A percentile compares a stretch with the other conserved stretches of the same genome.
phyloP scores from a whole-genome alignment of 2,797 vertebrate species.

The Anabacerthia variegaticeps region DNA sequence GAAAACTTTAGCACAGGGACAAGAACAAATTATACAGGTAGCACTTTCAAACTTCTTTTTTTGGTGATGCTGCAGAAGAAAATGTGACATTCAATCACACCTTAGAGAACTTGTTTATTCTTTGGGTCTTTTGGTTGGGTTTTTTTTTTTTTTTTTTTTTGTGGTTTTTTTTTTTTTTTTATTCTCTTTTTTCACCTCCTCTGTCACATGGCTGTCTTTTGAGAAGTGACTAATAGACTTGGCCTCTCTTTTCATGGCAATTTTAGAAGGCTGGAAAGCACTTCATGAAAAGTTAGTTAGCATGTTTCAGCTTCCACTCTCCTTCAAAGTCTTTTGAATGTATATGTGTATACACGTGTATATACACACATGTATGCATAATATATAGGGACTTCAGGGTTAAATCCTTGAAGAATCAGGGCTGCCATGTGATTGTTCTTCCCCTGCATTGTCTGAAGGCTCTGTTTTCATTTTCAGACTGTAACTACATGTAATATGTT shows the following conservation, averaged over 20 bases:
- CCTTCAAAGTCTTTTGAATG: neutral
- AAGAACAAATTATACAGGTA: neutral
- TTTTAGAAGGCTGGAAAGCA: neutral
- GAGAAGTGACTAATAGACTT: neutral
- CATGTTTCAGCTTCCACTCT: neutral
- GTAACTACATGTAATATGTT: neutral
- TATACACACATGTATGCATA: neutral
- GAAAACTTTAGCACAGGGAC: neutral
- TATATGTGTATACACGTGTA: no score
- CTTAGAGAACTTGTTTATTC: neutral
- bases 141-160: neutral
- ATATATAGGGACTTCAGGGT: neutral
- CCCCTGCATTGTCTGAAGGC: neutral
- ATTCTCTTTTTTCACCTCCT: accelerated
- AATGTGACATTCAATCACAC: neutral
- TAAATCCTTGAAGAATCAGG: neutral
- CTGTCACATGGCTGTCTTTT: neutral
- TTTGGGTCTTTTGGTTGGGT: accelerated
- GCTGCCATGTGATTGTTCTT: neutral
- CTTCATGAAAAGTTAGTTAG: neutral
- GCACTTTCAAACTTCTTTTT: neutral
- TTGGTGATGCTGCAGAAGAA: neutral
- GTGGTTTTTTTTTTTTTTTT: accelerated
- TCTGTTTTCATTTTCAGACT: neutral
- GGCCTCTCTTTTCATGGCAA: neutral